phyloP scores from a whole-genome alignment of 37 sponge, comb jelly and placozoan genomes.

The Lycopodina hypogea region DNA sequence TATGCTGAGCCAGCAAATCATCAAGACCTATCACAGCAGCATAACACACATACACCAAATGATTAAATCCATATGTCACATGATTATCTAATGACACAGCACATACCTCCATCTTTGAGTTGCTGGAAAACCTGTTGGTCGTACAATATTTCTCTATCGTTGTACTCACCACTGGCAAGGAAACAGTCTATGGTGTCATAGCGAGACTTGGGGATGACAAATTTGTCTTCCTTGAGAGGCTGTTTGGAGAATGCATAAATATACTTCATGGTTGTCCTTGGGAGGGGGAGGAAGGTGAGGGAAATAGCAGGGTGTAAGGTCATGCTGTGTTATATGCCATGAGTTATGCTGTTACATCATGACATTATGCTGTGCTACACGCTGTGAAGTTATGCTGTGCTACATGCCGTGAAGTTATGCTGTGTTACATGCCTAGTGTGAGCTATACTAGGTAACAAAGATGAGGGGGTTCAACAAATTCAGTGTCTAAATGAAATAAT shows the following conservation, averaged over 20 bases:
- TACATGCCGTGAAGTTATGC: too few relatives aligned
- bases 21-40: conserved; percentile 66
- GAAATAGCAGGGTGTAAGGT: too few relatives aligned
- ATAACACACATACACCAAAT: not conserved
- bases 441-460: too few relatives aligned
- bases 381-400: too few relatives aligned
- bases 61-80: not conserved
- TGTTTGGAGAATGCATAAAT: conserved; percentile 1
- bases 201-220: conserved; percentile 79
- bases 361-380: too few relatives aligned
- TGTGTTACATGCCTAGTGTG: too few relatives aligned
- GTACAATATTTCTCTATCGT: conserved; percentile 65
- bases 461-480: too few relatives aligned
- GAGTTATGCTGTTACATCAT: too few relatives aligned
- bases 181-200: conserved; percentile 80
- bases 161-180: conserved; percentile 70
- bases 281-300: not conserved
- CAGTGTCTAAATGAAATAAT: too few relatives aligned
- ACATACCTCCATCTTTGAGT: conserved; percentile 65
- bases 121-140: conserved; percentile 63
- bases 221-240: conserved; percentile 64
- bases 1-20: conserved; percentile 80
- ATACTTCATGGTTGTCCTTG: not conserved
- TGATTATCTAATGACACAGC: not conserved
- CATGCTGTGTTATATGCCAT: too few relatives aligned